Percentiles rank a stretch among this genome's conserved stretches.
phyloP scores from a whole-genome alignment of 2,888 invertebrate species.

The Drosophila setosimentum region DNA sequence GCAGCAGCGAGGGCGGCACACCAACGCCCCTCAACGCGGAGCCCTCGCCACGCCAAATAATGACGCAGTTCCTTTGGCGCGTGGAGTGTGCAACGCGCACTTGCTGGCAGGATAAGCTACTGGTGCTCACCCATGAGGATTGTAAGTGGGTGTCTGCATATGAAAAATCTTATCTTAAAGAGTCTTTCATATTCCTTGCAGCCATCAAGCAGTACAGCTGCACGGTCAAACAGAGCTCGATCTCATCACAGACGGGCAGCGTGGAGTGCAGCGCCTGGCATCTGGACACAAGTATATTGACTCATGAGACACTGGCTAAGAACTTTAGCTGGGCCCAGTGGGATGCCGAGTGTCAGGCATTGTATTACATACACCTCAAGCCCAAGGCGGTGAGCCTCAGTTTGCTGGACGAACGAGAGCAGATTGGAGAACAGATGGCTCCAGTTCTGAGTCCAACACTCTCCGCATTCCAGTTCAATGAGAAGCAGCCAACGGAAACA shows the following conservation, averaged over 20 bases:
- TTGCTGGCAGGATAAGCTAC: constrained; percentile 87
- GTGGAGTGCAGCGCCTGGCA: constrained; percentile 85
- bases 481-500: constrained; percentile 94
- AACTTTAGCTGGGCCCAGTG: constrained; percentile 95
- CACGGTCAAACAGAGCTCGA: constrained; percentile 82
- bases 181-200: constrained; percentile 1
- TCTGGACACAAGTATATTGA: constrained; percentile 86
- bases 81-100: constrained; percentile 74
- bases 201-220: constrained; percentile 81
- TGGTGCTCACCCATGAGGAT: constrained; percentile 92
- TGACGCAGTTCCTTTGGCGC: constrained; percentile 89
- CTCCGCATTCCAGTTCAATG: constrained; percentile 94
- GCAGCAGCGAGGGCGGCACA: constrained; percentile 46
- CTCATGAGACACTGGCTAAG: constrained; percentile 88
- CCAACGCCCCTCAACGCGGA: constrained; percentile 83
- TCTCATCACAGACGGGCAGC: constrained; percentile 47
- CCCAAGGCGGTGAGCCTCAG: constrained; percentile 89
- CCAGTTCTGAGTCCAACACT: constrained; percentile 90
- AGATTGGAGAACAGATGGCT: constrained; percentile 84
- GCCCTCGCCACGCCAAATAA: constrained; percentile 89
- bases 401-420: constrained; percentile 88
- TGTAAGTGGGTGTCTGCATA: constrained; percentile 85
- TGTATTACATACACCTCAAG: constrained; percentile 93
- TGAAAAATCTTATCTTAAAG: not conserved
- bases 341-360: constrained; percentile 90